Evolutionary conservation across 2,888 invertebrate genomes (phyloP).

Genomic region (Ditylenchus weischeri): DNA sequence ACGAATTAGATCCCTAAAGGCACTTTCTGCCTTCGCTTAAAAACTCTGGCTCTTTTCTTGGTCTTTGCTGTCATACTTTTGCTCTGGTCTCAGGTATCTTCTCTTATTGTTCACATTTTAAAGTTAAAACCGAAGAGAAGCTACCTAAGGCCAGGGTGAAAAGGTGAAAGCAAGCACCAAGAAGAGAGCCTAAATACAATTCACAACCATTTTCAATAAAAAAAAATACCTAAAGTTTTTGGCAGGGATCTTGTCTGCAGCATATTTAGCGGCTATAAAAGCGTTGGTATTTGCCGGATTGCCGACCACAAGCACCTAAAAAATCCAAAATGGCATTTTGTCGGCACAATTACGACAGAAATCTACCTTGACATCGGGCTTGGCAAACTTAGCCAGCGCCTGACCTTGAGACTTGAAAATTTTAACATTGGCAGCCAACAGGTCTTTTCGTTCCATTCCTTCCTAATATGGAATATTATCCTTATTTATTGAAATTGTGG

Average conservation of each 20-base stretch:
- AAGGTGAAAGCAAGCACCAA: too few relatives aligned
- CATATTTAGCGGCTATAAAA: constrained; percentile 83
- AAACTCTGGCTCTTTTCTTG: too few relatives aligned
- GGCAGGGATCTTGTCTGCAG: constrained; percentile 84
- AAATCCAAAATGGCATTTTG: not conserved
- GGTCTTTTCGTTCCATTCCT: constrained; percentile 98
- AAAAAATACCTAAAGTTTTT: constrained; percentile 74
- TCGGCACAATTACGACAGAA: not conserved
- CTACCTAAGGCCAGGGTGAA: too few relatives aligned
- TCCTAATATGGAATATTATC: constrained; percentile 62
- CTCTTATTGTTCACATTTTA: too few relatives aligned
- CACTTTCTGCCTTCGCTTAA: too few relatives aligned
- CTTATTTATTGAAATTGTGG: too few relatives aligned
- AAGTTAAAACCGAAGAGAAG: not conserved
- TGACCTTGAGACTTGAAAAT: constrained; percentile 96
- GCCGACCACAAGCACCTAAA: constrained; percentile 80
- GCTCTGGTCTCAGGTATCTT: too few relatives aligned
- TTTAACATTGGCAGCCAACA: constrained; percentile 91
- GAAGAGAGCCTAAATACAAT: not conserved
- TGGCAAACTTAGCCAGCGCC: constrained; percentile 83
- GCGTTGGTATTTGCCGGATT: constrained; percentile 99
- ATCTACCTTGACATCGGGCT: constrained; percentile 81
- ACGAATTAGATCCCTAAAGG: not conserved
- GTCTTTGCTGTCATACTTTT: too few relatives aligned
- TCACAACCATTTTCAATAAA: not conserved